Conservation (phyloP, 2,113 vertebrate species). For the Corapipo altera region DNA sequence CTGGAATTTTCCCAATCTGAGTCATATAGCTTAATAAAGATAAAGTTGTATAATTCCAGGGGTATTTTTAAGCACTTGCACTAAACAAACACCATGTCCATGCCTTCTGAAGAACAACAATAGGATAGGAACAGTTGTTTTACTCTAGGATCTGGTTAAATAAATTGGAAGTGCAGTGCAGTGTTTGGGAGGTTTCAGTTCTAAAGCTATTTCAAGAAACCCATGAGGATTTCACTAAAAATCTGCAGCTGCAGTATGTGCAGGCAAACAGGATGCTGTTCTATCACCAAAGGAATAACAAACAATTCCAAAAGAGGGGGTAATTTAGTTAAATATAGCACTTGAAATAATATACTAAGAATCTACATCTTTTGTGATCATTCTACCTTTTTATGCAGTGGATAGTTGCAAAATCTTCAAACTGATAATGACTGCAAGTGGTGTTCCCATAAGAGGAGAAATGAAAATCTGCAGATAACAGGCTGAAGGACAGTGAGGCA, state of each 20-base stretch:
- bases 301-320: conserved; percentile 58
- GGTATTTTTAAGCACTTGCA: neutral
- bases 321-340: conserved; percentile 63
- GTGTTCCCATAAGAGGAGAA: neutral
- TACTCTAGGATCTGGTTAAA: neutral
- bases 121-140: neutral
- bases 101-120: neutral
- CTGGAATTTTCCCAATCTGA: neutral
- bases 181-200: neutral
- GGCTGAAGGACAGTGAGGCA: neutral
- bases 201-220: conserved; percentile 51
- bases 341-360: conserved; percentile 36
- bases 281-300: conserved; percentile 66
- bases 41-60: neutral
- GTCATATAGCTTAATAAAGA: neutral
- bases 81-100: neutral
- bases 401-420: neutral
- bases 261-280: conserved; percentile 67
- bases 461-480: neutral
- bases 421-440: neutral
- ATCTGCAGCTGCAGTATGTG: conserved; percentile 54
- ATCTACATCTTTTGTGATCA: neutral
- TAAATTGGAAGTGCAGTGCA: neutral
- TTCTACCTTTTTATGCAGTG: neutral
- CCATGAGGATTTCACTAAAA: conserved; percentile 53